Base-by-base conservation (phyloP, 92 coral and sea anemone species). In the Porites rus region DNA sequence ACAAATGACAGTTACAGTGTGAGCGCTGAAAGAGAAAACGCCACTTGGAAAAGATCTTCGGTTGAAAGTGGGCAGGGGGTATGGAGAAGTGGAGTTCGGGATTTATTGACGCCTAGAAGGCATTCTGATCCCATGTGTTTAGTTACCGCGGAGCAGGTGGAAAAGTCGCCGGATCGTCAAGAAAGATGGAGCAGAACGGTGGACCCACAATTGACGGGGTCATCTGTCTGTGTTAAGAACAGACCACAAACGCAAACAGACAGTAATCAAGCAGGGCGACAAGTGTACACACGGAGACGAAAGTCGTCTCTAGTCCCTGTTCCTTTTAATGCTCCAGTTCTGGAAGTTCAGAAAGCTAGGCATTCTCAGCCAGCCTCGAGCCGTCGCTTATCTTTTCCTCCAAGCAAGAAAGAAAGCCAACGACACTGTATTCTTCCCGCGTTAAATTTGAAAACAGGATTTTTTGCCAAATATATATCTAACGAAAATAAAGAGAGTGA, bases 301-400 rank as follows among this genome's bases (percentile, higher is more conserved):
- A 90, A 90, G 78, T 86, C 93, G 0, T 90, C 93, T 4, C 79
- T 90, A 3, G 93, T 90, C 10, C 93, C 93, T 0, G 87, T 90
- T 3, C 93, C 93, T 9, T 90, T 90, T 20, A 65, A 28, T 14
- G 18, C 77, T 20, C 78, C 78, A 7, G 54, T 69, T 53, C 82
- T 67, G 14, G 71, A 14, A 11, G 31, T 52, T 10, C 80, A 64
- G 76, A 90, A 74, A 69, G 76, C 52, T 13, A 69, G 69, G 17
- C 53, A 74, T 19, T 38, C 7, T 18, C 52, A 28, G 19, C 58
- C 38, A 38, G 46, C 46, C 5, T 68, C 58, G 18, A 59, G 53
- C 17, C 86, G 92, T 1, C 90, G 90, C 13, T 8, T 68, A 22
- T 90, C 93, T 4, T 85, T 90, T 19, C 93, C 93, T 16, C 93